Evolutionary conservation across 2,888 invertebrate genomes (phyloP), one percentile per base, ranked within the genome.

Genomic region (Nebria salina): DNA sequence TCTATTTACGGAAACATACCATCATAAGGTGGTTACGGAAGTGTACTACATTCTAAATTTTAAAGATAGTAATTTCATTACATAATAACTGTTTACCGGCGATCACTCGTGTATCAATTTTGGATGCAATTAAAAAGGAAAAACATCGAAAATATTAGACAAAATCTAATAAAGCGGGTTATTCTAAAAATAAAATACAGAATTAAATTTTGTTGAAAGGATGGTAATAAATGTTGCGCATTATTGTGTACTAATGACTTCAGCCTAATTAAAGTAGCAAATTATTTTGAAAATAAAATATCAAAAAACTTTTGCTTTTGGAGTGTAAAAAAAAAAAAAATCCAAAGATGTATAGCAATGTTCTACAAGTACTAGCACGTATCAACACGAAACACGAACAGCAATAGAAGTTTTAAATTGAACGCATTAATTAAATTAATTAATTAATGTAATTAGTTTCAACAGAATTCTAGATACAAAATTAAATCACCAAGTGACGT

Each of bases 361-460:
- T 76, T 81, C 76, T 76, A 81, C 81, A 81, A 81, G 81, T 81
- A 72, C 76, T 72, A 79, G 81, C 81, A 81, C 81, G 81, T 81
- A 76, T 72, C 75, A 76, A 76, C 81, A 72, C 43, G 81, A 76
- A 81, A 81, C 76, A 72, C 76, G 81, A 81, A 81, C 72, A 43
- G 76, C 76, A 76, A 76, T 81, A 73, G 76, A 81, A 81, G 81
- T 81, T 81, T 81, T 81, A 76, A 81, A 81, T 82, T 76, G 77
- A 75, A 76, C 82, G 79, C 80, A 76, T 82, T 81, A 81, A 83
- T 82, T 82, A 81, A 81, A 83, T 82, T 82, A 83, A 82, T 82
- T 83, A 83, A 83, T 83, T 82, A 82, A 82, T 78, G 75, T 78
- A 82, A 82, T 82, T 78, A 76, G 75, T 82, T 82, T 81, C 76